phyloP scores from a whole-genome alignment of 2,888 invertebrate genomes.

The Lasioglossum oenotherae region DNA sequence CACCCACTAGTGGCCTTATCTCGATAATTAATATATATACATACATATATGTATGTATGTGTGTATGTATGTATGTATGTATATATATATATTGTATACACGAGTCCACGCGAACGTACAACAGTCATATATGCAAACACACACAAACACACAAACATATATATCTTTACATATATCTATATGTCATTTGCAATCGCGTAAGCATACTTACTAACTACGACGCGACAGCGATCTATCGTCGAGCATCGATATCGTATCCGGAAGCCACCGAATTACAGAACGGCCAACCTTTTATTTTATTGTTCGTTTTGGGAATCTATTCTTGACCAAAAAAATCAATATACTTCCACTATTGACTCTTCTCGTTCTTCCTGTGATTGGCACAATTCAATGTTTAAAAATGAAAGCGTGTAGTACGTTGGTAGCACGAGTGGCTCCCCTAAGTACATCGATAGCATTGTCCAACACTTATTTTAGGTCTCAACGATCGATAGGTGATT shows the following conservation, averaged over 20 bases:
- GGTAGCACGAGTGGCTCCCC: constrained; percentile 47
- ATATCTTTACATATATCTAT: constrained; percentile 46
- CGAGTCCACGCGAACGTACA: too few relatives aligned
- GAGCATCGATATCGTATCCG: constrained; percentile 42
- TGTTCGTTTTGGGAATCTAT: constrained; percentile 11
- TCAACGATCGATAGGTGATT: neutral
- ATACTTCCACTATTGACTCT: constrained; percentile 54
- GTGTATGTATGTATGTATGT: constrained; percentile 6
- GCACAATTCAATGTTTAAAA: constrained; percentile 36
- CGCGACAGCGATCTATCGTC: constrained; percentile 69
- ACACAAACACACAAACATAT: neutral
- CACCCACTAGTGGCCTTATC: constrained; percentile 84
- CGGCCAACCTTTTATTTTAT: neutral
- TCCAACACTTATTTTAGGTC: neutral
- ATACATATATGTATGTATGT: neutral
- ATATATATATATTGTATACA: neutral
- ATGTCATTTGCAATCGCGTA: constrained; percentile 70
- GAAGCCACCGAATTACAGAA: constrained; percentile 45
- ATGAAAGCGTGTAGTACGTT: constrained; percentile 15
- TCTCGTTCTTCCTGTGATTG: constrained; percentile 64
- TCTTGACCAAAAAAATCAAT: constrained; percentile 43
- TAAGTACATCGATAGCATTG: constrained; percentile 8
- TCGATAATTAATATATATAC: constrained; percentile 68
- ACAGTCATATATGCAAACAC: neutral
- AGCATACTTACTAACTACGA: constrained; percentile 65